phyloP scores from a whole-genome alignment of 2,888 invertebrate genomes.

The Aphidoletes aphidimyza region DNA sequence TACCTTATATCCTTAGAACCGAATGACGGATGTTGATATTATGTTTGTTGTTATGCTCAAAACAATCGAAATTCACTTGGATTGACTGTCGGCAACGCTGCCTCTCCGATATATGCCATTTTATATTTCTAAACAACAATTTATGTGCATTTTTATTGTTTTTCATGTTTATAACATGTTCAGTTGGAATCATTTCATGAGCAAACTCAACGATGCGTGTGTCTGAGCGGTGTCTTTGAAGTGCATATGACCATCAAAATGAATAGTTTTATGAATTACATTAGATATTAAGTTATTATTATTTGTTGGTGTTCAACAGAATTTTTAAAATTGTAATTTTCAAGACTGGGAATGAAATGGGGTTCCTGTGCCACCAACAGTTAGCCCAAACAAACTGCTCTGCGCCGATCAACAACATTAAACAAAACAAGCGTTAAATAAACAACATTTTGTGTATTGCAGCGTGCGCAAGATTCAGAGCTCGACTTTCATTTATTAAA shows the following conservation, averaged over 20 bases:
- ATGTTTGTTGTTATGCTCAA: no score
- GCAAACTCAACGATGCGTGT: conserved; percentile 47
- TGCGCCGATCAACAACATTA: background rate
- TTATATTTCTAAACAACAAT: no score
- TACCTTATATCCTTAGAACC: no score
- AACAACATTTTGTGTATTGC: background rate
- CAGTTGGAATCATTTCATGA: background rate
- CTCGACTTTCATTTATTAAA: no score
- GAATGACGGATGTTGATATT: no score
- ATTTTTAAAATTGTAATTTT: no score
- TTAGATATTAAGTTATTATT: conserved; percentile 42
- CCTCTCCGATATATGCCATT: no score
- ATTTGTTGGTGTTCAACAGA: background rate
- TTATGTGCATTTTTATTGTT: conserved; percentile 40
- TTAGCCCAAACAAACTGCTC: background rate
- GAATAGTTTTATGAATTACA: conserved; percentile 30
- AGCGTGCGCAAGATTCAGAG: no score
- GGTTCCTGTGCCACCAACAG: conserved; percentile 20
- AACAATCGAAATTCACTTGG: no score
- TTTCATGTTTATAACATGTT: background rate
- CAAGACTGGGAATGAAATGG: no score
- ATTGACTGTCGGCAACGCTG: no score
- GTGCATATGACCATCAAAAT: background rate
- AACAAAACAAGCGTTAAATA: background rate
- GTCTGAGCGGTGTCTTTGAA: conserved; percentile 7